Evolutionary conservation across 2,113 vertebrate species (phyloP).

Genomic region (Noturus placidus): DNA sequence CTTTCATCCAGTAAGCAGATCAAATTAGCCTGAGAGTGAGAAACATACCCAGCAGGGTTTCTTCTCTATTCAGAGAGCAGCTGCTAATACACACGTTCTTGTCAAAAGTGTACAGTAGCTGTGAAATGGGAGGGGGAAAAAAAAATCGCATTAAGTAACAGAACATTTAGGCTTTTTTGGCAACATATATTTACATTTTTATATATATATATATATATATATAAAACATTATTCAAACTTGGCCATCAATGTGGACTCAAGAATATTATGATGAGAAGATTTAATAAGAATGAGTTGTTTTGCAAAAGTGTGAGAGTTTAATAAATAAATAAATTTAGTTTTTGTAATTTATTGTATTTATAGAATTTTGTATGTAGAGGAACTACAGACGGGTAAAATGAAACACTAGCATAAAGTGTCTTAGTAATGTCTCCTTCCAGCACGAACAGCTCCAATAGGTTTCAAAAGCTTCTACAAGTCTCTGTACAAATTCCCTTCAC

Average conservation of each 20-base stretch:
- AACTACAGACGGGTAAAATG: background rate
- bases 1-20: background rate
- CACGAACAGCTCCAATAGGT: background rate
- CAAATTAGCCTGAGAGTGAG: background rate
- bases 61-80: constrained; percentile 89
- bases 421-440: background rate
- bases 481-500: background rate
- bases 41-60: constrained; percentile 86
- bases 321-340: background rate
- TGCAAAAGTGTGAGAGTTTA: background rate
- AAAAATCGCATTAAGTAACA: background rate
- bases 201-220: no score
- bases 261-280: background rate
- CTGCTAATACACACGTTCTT: constrained; percentile 85
- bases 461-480: background rate
- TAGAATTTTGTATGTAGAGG: background rate
- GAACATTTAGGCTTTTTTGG: background rate
- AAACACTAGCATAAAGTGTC: background rate
- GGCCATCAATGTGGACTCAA: background rate
- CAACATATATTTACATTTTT: background rate
- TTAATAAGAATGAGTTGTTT: background rate
- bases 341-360: background rate
- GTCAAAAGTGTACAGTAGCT: constrained; percentile 93
- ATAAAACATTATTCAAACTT: background rate
- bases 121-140: constrained; percentile 52